Conservation (phyloP, 2,888 invertebrate species). For the Amaurobius ferox region DNA sequence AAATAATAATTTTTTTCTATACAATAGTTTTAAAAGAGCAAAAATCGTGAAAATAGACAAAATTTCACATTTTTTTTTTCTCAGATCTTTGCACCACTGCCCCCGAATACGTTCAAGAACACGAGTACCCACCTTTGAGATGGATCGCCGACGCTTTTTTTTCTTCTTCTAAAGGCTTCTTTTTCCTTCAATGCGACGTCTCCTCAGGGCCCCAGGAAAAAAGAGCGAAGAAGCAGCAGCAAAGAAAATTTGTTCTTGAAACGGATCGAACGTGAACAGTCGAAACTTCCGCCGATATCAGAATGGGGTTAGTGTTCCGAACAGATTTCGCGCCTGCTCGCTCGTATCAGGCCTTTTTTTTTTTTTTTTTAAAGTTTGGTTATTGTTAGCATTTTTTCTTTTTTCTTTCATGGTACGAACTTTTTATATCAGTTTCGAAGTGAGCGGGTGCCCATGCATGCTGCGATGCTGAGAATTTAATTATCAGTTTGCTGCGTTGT, state of each 20-base stretch:
- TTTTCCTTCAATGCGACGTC: not conserved
- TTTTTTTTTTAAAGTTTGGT: not conserved
- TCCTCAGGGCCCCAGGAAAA: not conserved
- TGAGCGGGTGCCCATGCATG: not conserved
- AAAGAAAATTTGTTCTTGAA: not conserved
- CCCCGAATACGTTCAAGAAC: no score
- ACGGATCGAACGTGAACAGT: not conserved
- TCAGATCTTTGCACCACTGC: no score
- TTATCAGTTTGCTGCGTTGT: no score
- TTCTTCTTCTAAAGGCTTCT: not conserved
- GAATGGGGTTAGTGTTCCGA: constrained; percentile 6
- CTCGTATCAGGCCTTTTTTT: not conserved
- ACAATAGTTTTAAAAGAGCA: no score
- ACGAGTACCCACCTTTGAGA: not conserved
- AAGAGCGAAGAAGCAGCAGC: not conserved
- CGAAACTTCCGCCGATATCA: not conserved
- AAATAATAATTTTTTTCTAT: no score
- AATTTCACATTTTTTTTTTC: no score
- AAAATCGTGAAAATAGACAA: no score
- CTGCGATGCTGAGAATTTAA: no score
- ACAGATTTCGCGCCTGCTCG: constrained; percentile 8
- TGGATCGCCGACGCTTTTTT: not conserved
- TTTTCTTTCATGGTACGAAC: not conserved
- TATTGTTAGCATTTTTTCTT: not conserved
- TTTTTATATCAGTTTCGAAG: not conserved